Base-by-base conservation (phyloP, 2,888 invertebrate species). In the Agonopterix heracliana region DNA sequence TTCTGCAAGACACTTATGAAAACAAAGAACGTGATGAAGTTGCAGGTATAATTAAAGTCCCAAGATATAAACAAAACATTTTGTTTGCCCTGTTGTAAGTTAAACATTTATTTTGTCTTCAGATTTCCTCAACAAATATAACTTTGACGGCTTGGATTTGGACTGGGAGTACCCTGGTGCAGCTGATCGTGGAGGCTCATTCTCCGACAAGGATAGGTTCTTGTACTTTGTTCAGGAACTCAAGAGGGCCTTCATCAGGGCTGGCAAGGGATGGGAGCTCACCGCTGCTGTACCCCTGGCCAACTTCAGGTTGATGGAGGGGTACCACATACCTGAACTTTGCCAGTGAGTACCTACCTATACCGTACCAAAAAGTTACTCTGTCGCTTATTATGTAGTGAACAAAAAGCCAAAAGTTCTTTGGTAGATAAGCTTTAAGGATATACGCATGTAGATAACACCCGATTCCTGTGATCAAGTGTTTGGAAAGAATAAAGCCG, bases 161-260 rank as follows among this genome's bases (percentile, higher is more conserved):
- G 96, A 96, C 70, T 96, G 96, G 96, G 96, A 96, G 77, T 96
- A 96, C 71, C 96, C 96, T 1, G 96, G 94, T 0, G 96, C 96
- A 0, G 91, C 95, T 0, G 96, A 96, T 76, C 91, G 96, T 34
- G 95, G 95, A 7, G 96, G 96, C 38, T 93, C 91, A 49, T 96
- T 92, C 77, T 91, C 93, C 9, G 96, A 97, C 78, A 96, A 96
- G 76, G 93, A 96, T 63, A 90, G 91, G 53, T 96, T 96, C 83
- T 89, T 94, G 40, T 95, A 91, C 71, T 93, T 95, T 56, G 95
- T 96, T 0, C 93, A 96, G 69, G 96, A 96, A 74, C 67, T 97
- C 57, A 88, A 92, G 55, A 89, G 94, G 17, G 96, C 95, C 1
- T 96, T 97, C 70, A 91, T 93, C 71, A 90, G 91, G 40, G 92